Percentiles rank a stretch among this genome's conserved stretches.
These are phyloP conservation scores for Rachycentron canadum DNA, from an alignment of 2,797 vertebrate genomes.

Conservation along the genomic window DNA sequence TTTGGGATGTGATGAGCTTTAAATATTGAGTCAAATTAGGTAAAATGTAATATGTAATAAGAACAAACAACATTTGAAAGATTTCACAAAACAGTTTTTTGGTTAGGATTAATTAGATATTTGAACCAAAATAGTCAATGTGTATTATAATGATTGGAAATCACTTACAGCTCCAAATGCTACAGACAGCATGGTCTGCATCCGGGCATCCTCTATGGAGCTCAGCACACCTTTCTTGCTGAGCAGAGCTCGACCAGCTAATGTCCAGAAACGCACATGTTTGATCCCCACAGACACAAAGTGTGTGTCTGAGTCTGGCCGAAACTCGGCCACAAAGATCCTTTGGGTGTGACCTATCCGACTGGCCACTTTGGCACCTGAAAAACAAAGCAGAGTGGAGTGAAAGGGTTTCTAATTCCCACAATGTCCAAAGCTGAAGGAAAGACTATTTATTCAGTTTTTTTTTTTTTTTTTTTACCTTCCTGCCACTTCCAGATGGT, in stretches of 20 bases:
- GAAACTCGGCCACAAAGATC: constrained; percentile 98
- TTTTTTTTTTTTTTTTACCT: constrained; percentile 83
- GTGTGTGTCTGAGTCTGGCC: constrained; percentile 97
- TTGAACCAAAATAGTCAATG: background rate
- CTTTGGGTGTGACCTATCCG: constrained; percentile 93
- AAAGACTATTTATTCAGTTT: background rate
- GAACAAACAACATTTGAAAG: background rate
- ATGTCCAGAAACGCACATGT: constrained; percentile 96
- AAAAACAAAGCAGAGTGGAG: constrained; percentile 18
- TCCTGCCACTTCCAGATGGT: constrained; percentile 99
- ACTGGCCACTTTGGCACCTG: constrained; percentile 97
- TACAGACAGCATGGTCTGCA: constrained; percentile 98
- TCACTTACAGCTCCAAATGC: constrained; percentile 98
- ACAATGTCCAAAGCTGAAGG: background rate
- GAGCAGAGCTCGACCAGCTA: constrained; percentile 94
- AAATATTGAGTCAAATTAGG: constrained; percentile 19
- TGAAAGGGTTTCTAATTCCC: background rate
- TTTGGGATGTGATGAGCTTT: constrained; percentile 14
- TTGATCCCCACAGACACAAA: constrained; percentile 99
- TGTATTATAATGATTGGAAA: constrained; percentile 10
- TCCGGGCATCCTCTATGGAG: constrained; percentile 92
- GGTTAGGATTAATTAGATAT: background rate
- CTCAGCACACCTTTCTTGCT: constrained; percentile 97
- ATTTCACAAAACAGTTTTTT: background rate
- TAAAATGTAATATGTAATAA: background rate